Evolutionary conservation across 2,888 invertebrate genomes (phyloP), one percentile per base, ranked within the genome.

Genomic region (Deilephila elpenor): DNA sequence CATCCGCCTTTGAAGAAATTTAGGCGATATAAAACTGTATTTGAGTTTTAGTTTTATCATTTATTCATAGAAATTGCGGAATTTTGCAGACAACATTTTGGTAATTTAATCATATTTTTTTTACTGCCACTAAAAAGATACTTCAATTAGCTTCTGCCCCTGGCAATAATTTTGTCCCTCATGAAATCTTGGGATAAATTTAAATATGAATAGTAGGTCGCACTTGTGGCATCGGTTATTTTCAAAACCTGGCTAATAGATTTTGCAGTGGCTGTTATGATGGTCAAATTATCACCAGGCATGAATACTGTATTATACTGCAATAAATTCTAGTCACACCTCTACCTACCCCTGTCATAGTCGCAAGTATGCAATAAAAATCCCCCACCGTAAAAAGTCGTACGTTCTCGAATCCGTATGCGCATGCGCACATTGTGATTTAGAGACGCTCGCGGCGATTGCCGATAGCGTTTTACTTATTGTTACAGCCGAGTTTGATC

Each of bases 381-480:
- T 11, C 14, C 11, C 37, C 59, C 72, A 64, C 72, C 20, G 56
- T 64, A 37, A 59, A 53, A 5, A 29, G 73, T 53, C 77, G 83
- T 60, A 76, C 75, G 75, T 70, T 76, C 59, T 82, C 83, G 83
- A 79, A 67, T 67, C 44, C 78, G 80, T 83, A 84, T 84, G 84
- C 87, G 80, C 84, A 76, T 78, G 82, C 84, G 84, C 87, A 80
- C 85, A 75, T 78, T 82, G 87, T 89, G 91, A 91, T 90, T 91
- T 90, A 91, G 83, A 82, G 82, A 82, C 86, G 84, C 84, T 77
- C 81, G 82, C 81, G 80, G 77, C 86, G 90, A 90, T 91, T 84
- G 77, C 74, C 84, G 91, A 91, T 91, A 91, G 83, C 86, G 83
- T 83, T 85, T 89, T 91, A 91, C 89, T 91, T 91, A 91, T 90